phyloP scores from a whole-genome alignment of 2,888 invertebrate genomes.

The Drosophila vallismaia region DNA sequence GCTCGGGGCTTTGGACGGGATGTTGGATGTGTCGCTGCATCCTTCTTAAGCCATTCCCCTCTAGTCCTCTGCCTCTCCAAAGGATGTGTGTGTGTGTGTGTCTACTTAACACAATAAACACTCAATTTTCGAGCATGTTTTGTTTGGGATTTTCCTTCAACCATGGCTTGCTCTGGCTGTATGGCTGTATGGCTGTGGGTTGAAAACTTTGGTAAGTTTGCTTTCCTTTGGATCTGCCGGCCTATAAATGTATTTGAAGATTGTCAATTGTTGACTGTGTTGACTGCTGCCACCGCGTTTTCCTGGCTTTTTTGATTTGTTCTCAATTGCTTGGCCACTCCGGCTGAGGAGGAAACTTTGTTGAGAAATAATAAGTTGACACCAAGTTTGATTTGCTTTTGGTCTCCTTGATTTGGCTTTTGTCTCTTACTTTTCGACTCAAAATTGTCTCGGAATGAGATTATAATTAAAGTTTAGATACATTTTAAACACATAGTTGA shows the following conservation, averaged over 20 bases:
- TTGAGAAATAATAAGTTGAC: constrained; percentile 56
- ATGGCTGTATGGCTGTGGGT: constrained; percentile 10
- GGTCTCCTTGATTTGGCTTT: constrained; percentile 30
- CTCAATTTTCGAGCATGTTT: constrained; percentile 78
- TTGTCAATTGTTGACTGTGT: constrained; percentile 67
- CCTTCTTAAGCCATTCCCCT: constrained; percentile 3
- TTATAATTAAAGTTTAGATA: background rate
- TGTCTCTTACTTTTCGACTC: background rate
- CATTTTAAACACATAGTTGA: background rate
- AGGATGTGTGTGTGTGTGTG: constrained; percentile 42
- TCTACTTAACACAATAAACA: constrained; percentile 78
- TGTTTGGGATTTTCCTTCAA: constrained; percentile 70
- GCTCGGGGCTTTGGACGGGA: constrained; percentile 4
- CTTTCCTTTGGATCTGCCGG: constrained; percentile 12
- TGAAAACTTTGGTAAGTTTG: constrained; percentile 65
- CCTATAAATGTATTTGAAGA: constrained; percentile 71
- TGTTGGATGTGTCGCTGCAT: constrained; percentile 4
- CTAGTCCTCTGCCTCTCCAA: constrained; percentile 4
- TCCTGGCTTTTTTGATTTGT: constrained; percentile 63
- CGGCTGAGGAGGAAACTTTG: constrained; percentile 42
- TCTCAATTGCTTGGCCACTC: constrained; percentile 68
- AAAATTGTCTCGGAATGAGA: background rate
- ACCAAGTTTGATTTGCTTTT: constrained; percentile 55
- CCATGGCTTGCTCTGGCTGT: constrained; percentile 30
- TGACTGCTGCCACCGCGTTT: constrained; percentile 13